phyloP scores from a whole-genome alignment of 2,797 vertebrate species.

The Darevskia nairensis region DNA sequence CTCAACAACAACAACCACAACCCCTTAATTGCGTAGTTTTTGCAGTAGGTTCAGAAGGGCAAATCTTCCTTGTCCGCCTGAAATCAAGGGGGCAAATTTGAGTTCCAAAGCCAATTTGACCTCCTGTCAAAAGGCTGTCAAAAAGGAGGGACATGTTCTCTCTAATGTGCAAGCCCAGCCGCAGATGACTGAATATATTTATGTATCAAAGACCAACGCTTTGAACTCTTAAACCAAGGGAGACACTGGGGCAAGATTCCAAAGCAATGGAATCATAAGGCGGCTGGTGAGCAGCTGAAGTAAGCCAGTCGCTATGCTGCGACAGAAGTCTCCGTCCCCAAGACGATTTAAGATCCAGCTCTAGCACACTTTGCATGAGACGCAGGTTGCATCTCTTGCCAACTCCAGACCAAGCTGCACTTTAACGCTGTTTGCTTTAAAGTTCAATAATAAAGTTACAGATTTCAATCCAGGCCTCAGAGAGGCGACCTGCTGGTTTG shows the following conservation, averaged over 20 bases:
- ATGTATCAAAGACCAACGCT: not conserved
- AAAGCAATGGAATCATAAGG: too few relatives aligned
- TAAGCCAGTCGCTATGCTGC: not conserved
- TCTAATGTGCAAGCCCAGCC: not conserved
- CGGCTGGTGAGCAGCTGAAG: not conserved
- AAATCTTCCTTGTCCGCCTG: not conserved
- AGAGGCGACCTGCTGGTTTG: not conserved
- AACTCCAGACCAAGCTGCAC: not conserved
- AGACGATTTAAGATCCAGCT: not conserved
- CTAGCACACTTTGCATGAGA: not conserved
- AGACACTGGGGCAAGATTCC: not conserved
- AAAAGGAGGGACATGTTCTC: not conserved
- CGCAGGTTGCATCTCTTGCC: not conserved
- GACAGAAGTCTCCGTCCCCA: not conserved
- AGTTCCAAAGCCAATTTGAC: not conserved
- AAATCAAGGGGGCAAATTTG: not conserved
- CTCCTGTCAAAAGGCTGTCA: conserved; percentile 1
- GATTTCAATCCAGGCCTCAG: too few relatives aligned
- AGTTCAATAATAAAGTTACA: not conserved
- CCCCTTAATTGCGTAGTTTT: not conserved
- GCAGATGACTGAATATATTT: not conserved
- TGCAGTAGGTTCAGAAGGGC: not conserved
- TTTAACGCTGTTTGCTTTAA: not conserved
- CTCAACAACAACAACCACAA: not conserved
- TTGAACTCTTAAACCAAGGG: not conserved